Evolutionary conservation across 2,888 invertebrate genomes (phyloP), one percentile per base, ranked within the genome.

Genomic region (Epinotia demarniana): DNA sequence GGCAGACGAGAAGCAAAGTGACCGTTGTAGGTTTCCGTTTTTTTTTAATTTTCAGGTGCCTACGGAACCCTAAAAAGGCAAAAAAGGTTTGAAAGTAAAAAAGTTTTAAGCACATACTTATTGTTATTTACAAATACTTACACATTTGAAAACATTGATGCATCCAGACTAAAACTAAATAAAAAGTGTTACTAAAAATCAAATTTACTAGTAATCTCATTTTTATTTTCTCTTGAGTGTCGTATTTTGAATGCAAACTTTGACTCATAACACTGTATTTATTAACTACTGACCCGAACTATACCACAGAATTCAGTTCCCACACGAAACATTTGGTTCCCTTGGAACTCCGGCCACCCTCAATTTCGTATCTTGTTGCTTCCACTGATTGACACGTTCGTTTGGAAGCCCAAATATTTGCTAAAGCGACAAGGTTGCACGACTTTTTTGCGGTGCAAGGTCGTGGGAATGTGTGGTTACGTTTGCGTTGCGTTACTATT

Each of bases 261-360:
- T 27, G 6, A 33, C 23, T 55, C 43, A 68, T 23, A 58, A 68
- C 58, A 68, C 58, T 68, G 58, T 5, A 0, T 6, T 19, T 1
- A 16, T 33, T n/a, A 18, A 9, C 8, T 33, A 11, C 16, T 8
- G n/a, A 53, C 6, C n/a, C n/a, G 46, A 16, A 61, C 49, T 27
- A 61, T 46, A n/a, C 58, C 70, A 72, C 74, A 70, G 66, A 70
- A 71, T 72, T 63, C 61, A 43, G 72, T 79, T 79, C 78, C 73
- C 77, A 77, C 46, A 77, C n/a, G 75, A 79, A 77, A 72, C 72
- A 73, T 64, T 67, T 16, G n/a, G 58, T 60, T 63, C 58, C 71
- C 73, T 73, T 66, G 57, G 73, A 75, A 77, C 70, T 62, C 33
- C 71, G 69, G 53, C 5, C 19, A 39, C 46, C 64, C 46, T 9